Conservation (phyloP, 2,797 vertebrate species). For the Phoebastria nigripes region DNA sequence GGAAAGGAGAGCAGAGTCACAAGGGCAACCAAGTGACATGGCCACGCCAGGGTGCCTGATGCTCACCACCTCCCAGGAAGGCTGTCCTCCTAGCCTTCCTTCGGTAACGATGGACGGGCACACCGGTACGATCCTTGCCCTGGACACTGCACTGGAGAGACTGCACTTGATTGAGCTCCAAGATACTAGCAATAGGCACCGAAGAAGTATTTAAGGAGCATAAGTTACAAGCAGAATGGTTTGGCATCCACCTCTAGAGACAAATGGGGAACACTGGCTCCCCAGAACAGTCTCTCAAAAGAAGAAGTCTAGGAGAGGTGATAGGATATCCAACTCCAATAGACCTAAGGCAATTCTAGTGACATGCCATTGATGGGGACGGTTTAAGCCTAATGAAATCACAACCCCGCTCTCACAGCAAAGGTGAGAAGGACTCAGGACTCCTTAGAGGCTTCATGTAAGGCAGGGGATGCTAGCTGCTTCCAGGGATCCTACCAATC, state of each 20-base stretch:
- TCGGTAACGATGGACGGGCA: neutral
- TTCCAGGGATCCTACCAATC: neutral
- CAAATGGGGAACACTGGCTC: neutral
- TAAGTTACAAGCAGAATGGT: neutral
- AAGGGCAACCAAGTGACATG: neutral
- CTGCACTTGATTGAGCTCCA: neutral
- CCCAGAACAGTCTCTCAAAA: neutral
- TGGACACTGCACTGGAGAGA: neutral
- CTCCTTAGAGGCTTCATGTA: neutral
- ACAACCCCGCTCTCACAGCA: neutral
- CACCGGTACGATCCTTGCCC: neutral
- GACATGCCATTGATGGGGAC: neutral
- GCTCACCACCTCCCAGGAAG: neutral
- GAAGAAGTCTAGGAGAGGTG: neutral
- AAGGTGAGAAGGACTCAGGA: neutral
- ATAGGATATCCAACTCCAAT: neutral
- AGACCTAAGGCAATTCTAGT: constrained; percentile 6
- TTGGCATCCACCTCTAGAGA: neutral
- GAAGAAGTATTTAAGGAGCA: neutral
- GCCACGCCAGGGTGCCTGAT: neutral
- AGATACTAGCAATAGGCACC: neutral
- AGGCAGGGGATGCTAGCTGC: neutral
- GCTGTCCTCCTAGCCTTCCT: neutral
- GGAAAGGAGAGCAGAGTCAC: neutral
- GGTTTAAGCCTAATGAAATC: neutral